These are phyloP conservation scores for Drosophila orena DNA, from an alignment of 1,140 invertebrate genomes.

Conservation along the genomic window DNA sequence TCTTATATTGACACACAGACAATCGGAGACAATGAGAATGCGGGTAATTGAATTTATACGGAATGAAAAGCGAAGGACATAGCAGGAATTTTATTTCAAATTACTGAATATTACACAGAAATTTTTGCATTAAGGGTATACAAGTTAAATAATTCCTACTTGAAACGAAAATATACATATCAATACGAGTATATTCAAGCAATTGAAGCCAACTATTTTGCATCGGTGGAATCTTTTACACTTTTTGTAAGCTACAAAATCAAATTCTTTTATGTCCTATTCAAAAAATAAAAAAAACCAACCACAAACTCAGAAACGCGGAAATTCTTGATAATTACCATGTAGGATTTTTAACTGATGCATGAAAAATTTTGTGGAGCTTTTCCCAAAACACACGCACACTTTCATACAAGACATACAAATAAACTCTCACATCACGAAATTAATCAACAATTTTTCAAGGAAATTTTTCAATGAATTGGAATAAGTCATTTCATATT, in stretches of 20 bases:
- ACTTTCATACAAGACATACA: neutral
- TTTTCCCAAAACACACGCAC: neutral
- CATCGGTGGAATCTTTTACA: too few species aligned
- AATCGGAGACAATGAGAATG: conserved; percentile 29
- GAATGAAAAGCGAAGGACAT: conserved; percentile 1
- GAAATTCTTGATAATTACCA: too few species aligned
- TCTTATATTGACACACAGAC: conserved; percentile 31
- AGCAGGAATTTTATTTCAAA: neutral
- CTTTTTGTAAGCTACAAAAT: too few species aligned
- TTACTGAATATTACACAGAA: neutral
- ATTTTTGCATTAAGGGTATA: too few species aligned
- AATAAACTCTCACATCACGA: conserved; percentile 13
- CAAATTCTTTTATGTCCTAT: too few species aligned
- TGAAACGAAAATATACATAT: too few species aligned
- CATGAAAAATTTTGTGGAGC: neutral
- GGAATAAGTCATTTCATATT: conserved; percentile 12
- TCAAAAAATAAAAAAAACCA: too few species aligned
- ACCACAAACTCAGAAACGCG: too few species aligned
- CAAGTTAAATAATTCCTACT: too few species aligned
- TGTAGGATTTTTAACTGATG: too few species aligned
- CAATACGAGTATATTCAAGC: too few species aligned
- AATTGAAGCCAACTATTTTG: too few species aligned
- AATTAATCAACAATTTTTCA: conserved; percentile 26
- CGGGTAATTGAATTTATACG: conserved; percentile 22
- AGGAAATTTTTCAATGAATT: neutral